Base-by-base conservation (phyloP, 2,888 invertebrate genomes). In the Ennomos quercinarius region DNA sequence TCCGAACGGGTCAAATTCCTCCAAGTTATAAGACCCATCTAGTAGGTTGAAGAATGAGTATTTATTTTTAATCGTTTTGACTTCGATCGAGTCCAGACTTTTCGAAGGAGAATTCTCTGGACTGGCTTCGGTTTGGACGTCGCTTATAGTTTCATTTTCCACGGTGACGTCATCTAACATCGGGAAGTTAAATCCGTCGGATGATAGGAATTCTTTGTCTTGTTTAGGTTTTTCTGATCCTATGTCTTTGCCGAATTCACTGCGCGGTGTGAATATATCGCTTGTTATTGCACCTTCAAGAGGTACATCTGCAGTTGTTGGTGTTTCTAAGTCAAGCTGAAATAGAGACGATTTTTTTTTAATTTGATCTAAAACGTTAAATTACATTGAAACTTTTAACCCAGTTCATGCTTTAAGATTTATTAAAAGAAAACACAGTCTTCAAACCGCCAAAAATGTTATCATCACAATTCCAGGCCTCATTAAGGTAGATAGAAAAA, bases 321-420 rank as follows among this genome's bases (percentile, higher is more conserved):
- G 93, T 2, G 93, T 93, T 84, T 93, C 93, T 40, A 93, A 68
- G 61, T 93, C 92, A 12, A 93, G 80, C 93, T 93, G 67, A 46
- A 27, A 27, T 27, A 27, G 27, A 27, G 27, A 17, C 17, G 4
- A 17, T 2, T 2, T 4, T 17, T 17, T 17, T 17, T 17, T 17
- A n/a, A n/a, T 17, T 2, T 1, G 4, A 17, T 17, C 4, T 17
- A 17, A 4, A 2, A 1, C 27, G 6, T 27, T 27, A 6, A 27
- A 6, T 17, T 3, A 6, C 2, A 1, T 27, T 27, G 27, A 27
- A 27, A 27, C 27, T 27, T 6, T 27, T 5, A 27, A 5, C 27
- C 27, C 27, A n/a, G 27, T 27, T 27, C 27, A 27, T 27, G 5
- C 27, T 27, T 27, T 17, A 17, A 17, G 17, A 17, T 17, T 17